phyloP scores from a whole-genome alignment of 2,113 vertebrate genomes.

The Telmatochromis sp. region DNA sequence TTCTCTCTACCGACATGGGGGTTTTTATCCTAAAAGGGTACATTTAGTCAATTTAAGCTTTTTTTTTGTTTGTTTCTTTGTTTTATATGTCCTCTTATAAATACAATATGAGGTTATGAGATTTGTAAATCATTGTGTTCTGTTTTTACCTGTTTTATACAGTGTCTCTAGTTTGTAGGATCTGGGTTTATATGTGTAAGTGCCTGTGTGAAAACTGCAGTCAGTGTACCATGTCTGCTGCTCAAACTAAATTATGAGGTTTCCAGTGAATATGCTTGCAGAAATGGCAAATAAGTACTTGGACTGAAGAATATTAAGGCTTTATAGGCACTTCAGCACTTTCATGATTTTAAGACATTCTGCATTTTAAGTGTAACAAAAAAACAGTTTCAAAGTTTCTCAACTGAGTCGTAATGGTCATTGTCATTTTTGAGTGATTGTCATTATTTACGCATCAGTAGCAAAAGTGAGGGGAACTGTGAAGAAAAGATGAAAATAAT shows the following conservation, averaged over 20 bases:
- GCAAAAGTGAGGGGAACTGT: background rate
- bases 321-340: conserved; percentile 1
- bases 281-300: conserved; percentile 15
- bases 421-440: conserved; percentile 9
- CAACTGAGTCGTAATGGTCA: conserved; percentile 9
- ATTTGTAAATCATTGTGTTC: background rate
- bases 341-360: background rate
- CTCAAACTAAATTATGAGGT: background rate
- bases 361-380: background rate
- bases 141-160: background rate
- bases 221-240: background rate
- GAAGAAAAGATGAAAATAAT: background rate
- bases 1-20: background rate
- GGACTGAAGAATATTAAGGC: conserved; percentile 5
- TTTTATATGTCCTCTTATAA: background rate
- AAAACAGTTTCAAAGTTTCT: background rate
- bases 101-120: background rate
- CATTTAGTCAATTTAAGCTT: background rate
- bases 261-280: conserved; percentile 2
- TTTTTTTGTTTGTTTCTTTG: background rate
- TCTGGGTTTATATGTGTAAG: background rate
- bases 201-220: background rate
- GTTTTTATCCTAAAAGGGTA: rapidly evolving
- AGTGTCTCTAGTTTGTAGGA: background rate
- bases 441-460: background rate